phyloP scores from a whole-genome alignment of 2,113 vertebrate species.

The Okapia johnstoni region DNA sequence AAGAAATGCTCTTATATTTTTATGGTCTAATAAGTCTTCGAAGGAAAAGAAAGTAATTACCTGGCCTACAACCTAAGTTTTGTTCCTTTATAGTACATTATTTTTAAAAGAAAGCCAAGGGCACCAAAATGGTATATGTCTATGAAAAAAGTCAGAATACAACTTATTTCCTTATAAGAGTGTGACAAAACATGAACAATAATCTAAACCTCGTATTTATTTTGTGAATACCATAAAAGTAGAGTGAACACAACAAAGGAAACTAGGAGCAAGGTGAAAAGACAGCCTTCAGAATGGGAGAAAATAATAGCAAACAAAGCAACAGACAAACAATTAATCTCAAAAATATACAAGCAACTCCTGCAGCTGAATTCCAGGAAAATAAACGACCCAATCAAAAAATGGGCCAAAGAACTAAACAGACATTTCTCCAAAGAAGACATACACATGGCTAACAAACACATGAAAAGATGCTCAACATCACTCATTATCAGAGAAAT shows the following conservation, averaged over 20 bases:
- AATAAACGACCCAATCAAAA: too few species aligned
- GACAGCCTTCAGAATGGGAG: too few species aligned
- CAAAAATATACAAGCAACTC: too few species aligned
- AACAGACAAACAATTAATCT: too few species aligned
- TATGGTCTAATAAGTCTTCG: background rate
- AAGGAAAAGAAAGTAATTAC: background rate
- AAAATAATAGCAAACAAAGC: too few species aligned
- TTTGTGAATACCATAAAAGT: slow-evolving; percentile 36
- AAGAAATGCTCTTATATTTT: background rate
- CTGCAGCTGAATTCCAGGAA: too few species aligned
- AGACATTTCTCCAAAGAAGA: too few species aligned
- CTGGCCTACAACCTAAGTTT: background rate
- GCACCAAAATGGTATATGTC: background rate
- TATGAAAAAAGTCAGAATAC: background rate
- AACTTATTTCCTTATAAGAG: background rate
- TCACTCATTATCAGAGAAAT: too few species aligned
- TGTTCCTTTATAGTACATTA: background rate
- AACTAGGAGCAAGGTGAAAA: too few species aligned
- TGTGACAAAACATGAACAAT: background rate
- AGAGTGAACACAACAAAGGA: fast-evolving
- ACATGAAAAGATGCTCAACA: too few species aligned
- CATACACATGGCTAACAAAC: too few species aligned
- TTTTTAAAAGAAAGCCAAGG: background rate
- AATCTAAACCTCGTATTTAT: slow-evolving; percentile 33
- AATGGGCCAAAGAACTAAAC: too few species aligned